Evolutionary conservation across 64 coral and sea anemone genomes (phyloP), one percentile per base, ranked within the genome.

Genomic region (Cladopsammia gracilis): DNA sequence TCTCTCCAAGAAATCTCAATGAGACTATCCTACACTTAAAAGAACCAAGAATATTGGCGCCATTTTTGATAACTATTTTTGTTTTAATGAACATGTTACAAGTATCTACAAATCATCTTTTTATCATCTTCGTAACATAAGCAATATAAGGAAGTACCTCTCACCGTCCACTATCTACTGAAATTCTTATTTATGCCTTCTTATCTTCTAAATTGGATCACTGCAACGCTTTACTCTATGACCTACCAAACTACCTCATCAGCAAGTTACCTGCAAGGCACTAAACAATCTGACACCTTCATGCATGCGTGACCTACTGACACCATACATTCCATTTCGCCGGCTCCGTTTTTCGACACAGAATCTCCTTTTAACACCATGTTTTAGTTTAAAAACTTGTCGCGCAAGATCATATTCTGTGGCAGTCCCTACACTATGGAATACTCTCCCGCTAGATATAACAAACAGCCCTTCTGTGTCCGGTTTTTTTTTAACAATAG

Each of bases 61-160:
- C 51, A 70, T 47, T 77, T 72, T 77, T 77, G 74, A 89, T 44
- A 20, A 51, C 25, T 47, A 85, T 51, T 82, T 86, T 86, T 25
- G 48, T 58, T 48, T 77, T 14, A 87, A 59, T 18, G 49, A 86
- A 57, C 73, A 93, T 56, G 14, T 78, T 52, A 52, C 64, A 67
- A 87, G 64, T 70, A 93, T 79, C 77, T 93, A 71, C 71, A 93
- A 87, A 53, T 78, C 42, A 42, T 50, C 25, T 19, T 87, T 58
- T 65, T 79, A 85, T 70, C 82, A 84, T 72, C 43, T 80, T 11
- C 75, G 47, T 18, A 93, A 87, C 20, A 87, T 79, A 46, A 67
- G 91, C 34, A 68, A 52, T 58, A 93, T 93, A 24, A 64, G 91
- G 6, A 87, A 87, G 49, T 79, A 87, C 47, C 44, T 93, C n/a